A percentile compares a stretch with the other conserved stretches of the same genome.
Conservation (phyloP, 2,888 invertebrate species). For the Caenorhabditis wallacei region DNA sequence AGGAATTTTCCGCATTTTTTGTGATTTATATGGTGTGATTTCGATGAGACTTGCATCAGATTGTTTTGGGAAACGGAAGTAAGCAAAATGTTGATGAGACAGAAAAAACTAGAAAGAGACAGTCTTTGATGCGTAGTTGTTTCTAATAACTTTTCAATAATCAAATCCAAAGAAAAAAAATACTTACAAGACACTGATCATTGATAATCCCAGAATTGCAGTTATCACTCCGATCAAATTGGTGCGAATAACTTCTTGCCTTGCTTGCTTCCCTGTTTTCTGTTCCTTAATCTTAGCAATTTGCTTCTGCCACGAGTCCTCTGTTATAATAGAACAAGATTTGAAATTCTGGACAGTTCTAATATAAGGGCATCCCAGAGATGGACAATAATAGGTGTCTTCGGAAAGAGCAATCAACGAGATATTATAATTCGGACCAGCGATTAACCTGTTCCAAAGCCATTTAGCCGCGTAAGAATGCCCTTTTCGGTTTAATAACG, state of each 20-base stretch:
- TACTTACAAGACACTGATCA: constrained; percentile 36
- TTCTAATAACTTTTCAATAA: too few species aligned
- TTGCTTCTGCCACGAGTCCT: constrained; percentile 65
- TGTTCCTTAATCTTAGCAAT: background rate
- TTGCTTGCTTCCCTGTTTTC: constrained; percentile 31
- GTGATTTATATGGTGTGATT: background rate
- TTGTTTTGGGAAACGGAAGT: too few species aligned
- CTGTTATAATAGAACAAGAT: constrained; percentile 73
- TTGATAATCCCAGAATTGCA: constrained; percentile 29
- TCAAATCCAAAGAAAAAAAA: too few species aligned
- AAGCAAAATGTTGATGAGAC: too few species aligned
- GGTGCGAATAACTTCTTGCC: constrained; percentile 37
- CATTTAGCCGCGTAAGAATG: constrained; percentile 82
- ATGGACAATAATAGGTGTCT: constrained; percentile 81
- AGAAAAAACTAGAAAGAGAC: too few species aligned
- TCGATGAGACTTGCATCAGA: too few species aligned
- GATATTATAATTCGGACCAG: constrained; percentile 78
- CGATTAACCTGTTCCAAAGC: constrained; percentile 81
- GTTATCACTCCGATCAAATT: constrained; percentile 59
- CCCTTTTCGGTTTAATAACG: constrained; percentile 79
- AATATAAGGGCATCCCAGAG: constrained; percentile 80
- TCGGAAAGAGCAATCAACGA: constrained; percentile 75
- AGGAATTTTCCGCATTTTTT: background rate
- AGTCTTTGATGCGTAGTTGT: too few species aligned
- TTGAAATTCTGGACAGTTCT: constrained; percentile 79